These are phyloP conservation scores for Meda fulgida DNA, from an alignment of 2,797 vertebrate species.

Conservation along the genomic window DNA sequence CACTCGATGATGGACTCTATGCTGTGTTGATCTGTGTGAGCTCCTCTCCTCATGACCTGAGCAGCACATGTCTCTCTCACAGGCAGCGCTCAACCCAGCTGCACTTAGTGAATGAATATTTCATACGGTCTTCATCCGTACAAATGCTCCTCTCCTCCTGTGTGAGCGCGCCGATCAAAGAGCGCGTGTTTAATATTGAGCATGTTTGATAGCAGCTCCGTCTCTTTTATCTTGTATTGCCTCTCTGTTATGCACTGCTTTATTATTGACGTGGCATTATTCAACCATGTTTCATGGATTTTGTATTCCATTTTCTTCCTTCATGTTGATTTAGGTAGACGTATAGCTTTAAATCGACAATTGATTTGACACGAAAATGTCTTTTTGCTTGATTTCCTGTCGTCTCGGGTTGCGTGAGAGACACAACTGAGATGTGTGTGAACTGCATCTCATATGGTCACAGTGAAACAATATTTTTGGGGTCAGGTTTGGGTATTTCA, in stretches of 20 bases:
- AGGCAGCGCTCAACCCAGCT: conserved; percentile 90
- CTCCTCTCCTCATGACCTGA: conserved; percentile 75
- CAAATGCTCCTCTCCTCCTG: conserved; percentile 52
- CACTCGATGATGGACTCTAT: not conserved
- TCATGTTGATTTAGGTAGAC: not conserved
- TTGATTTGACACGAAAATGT: not conserved
- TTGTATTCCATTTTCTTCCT: not conserved
- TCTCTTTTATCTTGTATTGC: conserved; percentile 12
- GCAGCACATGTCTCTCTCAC: conserved; percentile 89
- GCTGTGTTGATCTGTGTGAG: conserved; percentile 25
- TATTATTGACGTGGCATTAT: not conserved
- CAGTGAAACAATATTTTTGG: not conserved
- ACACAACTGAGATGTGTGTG: not conserved
- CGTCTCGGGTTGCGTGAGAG: not conserved
- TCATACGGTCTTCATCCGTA: conserved; percentile 82
- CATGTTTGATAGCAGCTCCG: not conserved
- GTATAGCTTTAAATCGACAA: not conserved
- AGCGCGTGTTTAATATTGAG: not conserved
- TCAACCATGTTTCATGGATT: not conserved
- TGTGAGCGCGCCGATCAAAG: not conserved
- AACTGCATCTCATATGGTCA: not conserved
- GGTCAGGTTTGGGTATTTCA: not conserved
- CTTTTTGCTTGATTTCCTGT: not conserved
- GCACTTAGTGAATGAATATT: conserved; percentile 98
- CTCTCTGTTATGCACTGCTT: not conserved